phyloP scores from a whole-genome alignment of 1,140 invertebrate species.

The Euwallacea fornicatus region DNA sequence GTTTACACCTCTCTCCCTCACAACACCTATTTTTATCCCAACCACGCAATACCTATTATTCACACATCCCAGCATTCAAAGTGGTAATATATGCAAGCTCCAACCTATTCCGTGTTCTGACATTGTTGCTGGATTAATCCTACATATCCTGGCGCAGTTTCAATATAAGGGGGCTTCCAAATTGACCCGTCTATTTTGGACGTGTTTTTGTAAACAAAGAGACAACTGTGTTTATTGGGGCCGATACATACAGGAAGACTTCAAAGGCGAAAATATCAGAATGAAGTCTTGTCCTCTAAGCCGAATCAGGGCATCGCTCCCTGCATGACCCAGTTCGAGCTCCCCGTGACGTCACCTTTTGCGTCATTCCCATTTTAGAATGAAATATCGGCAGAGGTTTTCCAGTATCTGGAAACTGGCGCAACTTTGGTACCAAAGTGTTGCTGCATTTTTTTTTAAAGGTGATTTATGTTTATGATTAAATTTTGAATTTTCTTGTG shows the following conservation, averaged over 20 bases:
- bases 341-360: constrained; percentile 53
- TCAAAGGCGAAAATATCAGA: constrained; percentile 27
- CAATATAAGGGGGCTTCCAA: neutral
- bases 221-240: too few relatives aligned
- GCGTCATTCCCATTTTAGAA: constrained; percentile 33
- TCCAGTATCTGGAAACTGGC: too few relatives aligned
- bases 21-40: too few relatives aligned
- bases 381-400: constrained; percentile 21
- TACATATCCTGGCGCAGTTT: constrained; percentile 1
- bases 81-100: too few relatives aligned
- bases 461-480: too few relatives aligned
- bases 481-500: too few relatives aligned
- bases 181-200: constrained; percentile 9
- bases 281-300: constrained; percentile 49
- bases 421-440: too few relatives aligned
- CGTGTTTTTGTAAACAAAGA: constrained; percentile 5
- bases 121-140: neutral
- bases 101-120: too few relatives aligned
- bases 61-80: neutral
- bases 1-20: too few relatives aligned
- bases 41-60: constrained; percentile 2
- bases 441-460: too few relatives aligned
- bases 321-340: constrained; percentile 52
- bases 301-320: constrained; percentile 52
- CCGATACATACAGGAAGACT: too few relatives aligned